A percentile compares a stretch with the other conserved stretches of the same genome.
phyloP scores from a whole-genome alignment of 2,888 invertebrate genomes.

The Crioceris asparagi region DNA sequence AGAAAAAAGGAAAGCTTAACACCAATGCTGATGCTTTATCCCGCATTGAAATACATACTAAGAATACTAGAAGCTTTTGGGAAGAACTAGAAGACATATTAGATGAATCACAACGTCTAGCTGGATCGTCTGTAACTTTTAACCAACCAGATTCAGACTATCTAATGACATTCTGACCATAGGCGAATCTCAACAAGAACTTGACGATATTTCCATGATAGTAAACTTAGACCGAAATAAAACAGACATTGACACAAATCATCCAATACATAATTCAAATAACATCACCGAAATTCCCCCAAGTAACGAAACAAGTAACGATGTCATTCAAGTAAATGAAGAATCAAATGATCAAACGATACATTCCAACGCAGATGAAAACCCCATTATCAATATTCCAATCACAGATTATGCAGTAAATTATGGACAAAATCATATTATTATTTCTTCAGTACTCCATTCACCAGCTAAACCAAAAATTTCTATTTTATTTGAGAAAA shows the following conservation, averaged over 20 bases:
- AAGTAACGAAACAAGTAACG: background rate
- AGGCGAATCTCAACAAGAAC: no score
- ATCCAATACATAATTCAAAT: background rate
- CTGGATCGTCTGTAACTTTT: background rate
- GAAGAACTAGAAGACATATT: conserved; percentile 1
- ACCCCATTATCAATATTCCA: conserved; percentile 9
- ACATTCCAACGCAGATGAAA: conserved; percentile 10
- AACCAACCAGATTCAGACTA: no score
- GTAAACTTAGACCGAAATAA: background rate
- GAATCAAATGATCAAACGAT: conserved; percentile 1
- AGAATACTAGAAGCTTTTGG: background rate
- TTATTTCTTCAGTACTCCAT: conserved; percentile 8
- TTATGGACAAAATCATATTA: conserved; percentile 14
- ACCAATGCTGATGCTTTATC: conserved; percentile 11
- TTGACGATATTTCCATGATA: conserved; percentile 4
- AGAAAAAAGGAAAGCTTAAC: conserved; percentile 11
- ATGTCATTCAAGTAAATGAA: background rate
- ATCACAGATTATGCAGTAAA: conserved; percentile 12
- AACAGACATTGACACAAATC: background rate
- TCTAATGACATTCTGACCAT: background rate
- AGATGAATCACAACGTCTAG: background rate
- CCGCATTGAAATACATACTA: conserved; percentile 6
- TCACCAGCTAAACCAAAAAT: conserved; percentile 10
- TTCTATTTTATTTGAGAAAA: conserved; percentile 11
- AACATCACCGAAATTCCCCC: no score